Evolutionary conservation across 2,797 vertebrate species (phyloP), one percentile per base, ranked within the genome.

Genomic region (Protosalanx chinensis): DNA sequence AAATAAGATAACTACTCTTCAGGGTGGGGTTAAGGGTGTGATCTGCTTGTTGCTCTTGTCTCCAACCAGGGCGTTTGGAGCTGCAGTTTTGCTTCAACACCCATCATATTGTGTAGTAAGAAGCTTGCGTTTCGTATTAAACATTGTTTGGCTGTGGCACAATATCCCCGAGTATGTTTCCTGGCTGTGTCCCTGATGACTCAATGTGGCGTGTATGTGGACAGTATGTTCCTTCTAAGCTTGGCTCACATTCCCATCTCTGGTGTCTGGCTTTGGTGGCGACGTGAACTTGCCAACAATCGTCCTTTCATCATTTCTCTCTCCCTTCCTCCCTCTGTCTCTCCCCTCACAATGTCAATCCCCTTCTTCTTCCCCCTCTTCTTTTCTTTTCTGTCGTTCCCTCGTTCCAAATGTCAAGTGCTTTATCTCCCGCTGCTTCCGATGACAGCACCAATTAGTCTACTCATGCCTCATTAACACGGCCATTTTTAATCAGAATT

Each of bases 371-470:
- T 46, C 53, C 41, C 41, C 60, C 61, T 41, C 41, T 30, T 15
- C 64, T 56, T 70, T 60, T 59, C 57, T 57, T 30, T 37, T 71
- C 56, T 76, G 66, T 49, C 41, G 59, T 70, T 83, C 64, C 75
- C 80, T 83, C 81, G 84, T 87, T 81, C 83, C 81, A 91, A 91
- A 92, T 90, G 88, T 86, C 84, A 85, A 86, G 87, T 84, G 72
- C 84, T 85, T 79, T 72, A 86, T 91, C 84, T 85, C 81, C 90
- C 83, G 88, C 91, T 88, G 91, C 84, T 76, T 89, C 72, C 87
- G 87, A 82, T 90, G 78, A 88, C 92, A 91, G 90, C 92, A 87
- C 88, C 88, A 92, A 90, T 91, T 90, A 92, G 86, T 89, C 87
- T 78, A 72, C 84, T 87, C 85, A 86, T 81, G 90, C 85, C 88